A percentile compares a stretch with the other conserved stretches of the same genome.
Evolutionary conservation across 2,113 vertebrate species (phyloP).

Genomic region (Camelus bactrianus): DNA sequence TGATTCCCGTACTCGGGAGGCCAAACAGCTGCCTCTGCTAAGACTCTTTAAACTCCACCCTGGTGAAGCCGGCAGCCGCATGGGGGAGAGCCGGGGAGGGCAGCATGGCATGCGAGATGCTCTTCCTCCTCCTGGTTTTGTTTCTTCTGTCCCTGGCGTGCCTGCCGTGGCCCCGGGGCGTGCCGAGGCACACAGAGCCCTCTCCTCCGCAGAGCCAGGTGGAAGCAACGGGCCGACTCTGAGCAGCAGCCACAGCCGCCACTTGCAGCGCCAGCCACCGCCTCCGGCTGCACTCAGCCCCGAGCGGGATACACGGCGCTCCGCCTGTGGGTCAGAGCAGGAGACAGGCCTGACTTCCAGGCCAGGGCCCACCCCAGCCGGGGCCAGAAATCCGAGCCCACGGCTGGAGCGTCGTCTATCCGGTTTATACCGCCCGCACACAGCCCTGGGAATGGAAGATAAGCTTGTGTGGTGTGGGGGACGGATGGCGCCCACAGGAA

Average conservation of each 20-base stretch:
- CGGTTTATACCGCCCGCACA: conserved; percentile 90
- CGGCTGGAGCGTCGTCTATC: conserved; percentile 87
- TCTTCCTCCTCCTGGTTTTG: conserved; percentile 84
- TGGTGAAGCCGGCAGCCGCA: conserved; percentile 88
- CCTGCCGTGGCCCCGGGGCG: conserved; percentile 84
- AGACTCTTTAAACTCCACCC: conserved; percentile 91
- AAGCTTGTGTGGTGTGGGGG: conserved; percentile 60
- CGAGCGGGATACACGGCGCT: conserved; percentile 87
- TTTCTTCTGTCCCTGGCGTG: conserved; percentile 87
- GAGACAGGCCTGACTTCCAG: conserved; percentile 59
- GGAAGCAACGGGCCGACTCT: conserved; percentile 88
- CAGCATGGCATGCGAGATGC: conserved; percentile 88
- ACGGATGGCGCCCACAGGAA: conserved; percentile 36
- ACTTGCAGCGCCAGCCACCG: conserved; percentile 84
- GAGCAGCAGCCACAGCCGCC: conserved; percentile 83
- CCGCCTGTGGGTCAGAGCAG: conserved; percentile 81
- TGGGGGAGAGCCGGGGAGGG: conserved; percentile 86
- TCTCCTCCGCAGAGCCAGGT: conserved; percentile 85
- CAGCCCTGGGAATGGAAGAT: conserved; percentile 88
- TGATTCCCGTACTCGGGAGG: conserved; percentile 78
- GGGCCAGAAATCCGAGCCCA: conserved; percentile 74
- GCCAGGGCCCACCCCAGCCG: neutral
- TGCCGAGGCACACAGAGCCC: conserved; percentile 83
- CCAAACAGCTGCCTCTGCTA: conserved; percentile 89
- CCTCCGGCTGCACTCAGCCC: conserved; percentile 84